Evolutionary conservation across 2,113 vertebrate genomes (phyloP), one percentile per base, ranked within the genome.

Genomic region (Callocephalon fimbriatum): DNA sequence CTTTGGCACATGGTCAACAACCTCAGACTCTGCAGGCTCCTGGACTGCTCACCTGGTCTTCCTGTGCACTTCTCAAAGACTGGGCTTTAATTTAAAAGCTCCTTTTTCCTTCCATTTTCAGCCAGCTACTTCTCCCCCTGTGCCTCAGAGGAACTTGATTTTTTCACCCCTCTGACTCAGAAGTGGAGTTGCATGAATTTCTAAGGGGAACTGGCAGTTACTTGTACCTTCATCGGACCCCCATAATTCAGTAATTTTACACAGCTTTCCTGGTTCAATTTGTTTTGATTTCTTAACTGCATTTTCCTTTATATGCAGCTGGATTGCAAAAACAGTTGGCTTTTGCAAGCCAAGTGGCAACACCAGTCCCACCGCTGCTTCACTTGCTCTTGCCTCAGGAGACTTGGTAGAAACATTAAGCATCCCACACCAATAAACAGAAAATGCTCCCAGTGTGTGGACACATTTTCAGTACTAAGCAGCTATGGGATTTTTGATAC

Each of bases 41-140:
- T 73, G 32, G 29, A 67, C 61, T 70, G 74, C 15, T 90, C 71
- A 96, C 90, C 93, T 96, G 85, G 58, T 45, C 40, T 95, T 86
- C 38, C 32, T 44, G 18, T 48, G 26, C 15, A 53, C 23, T 94
- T 86, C 48, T 79, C 20, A 72, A 78, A 91, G 54, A 74, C 38
- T 47, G 6, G 68, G 19, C 14, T 15, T 88, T 72, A 67, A 72
- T 35, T 75, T 50, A 78, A 82, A 68, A 68, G 21, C 16, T 62
- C 35, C 37, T 86, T 90, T 79, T 65, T 8, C 35, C 16, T 65
- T 75, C 47, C 3, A 63, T 75, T 63, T 88, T 21, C 26, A 78
- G 44, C 31, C 58, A 93, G 37, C 27, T 84, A 59, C 56, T 50
- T 67, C 32, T 83, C 8, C 20, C 21, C 3, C 21, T 17, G 8